Percentiles rank a stretch among this genome's conserved stretches.
Evolutionary conservation across 2,113 vertebrate species (phyloP).

Genomic region (Neopipo cinnamomea): DNA sequence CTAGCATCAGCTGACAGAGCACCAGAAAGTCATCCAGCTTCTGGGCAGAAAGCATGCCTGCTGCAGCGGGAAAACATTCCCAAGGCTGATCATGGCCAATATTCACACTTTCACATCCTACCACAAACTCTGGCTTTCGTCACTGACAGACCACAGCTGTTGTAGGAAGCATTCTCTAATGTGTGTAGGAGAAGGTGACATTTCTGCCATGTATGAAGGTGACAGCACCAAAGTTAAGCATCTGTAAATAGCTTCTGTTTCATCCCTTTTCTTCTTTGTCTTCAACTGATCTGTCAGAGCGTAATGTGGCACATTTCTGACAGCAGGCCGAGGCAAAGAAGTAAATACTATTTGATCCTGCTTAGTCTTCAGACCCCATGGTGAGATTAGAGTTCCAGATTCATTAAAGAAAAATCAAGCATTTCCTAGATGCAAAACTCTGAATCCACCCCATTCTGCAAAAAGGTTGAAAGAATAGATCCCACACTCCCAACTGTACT

Average conservation of each 20-base stretch:
- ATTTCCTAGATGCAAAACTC: background rate
- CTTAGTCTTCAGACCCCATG: background rate
- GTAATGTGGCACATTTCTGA: background rate
- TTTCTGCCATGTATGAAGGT: background rate
- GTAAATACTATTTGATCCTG: background rate
- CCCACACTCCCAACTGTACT: background rate
- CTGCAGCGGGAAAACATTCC: background rate
- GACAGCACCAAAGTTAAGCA: background rate
- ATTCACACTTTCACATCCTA: constrained; percentile 30
- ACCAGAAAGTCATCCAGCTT: background rate
- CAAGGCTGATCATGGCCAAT: background rate
- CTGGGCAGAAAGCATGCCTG: background rate
- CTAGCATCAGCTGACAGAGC: background rate
- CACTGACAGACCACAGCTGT: constrained; percentile 37
- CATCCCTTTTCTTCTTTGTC: background rate
- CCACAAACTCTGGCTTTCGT: background rate
- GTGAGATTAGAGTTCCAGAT: background rate
- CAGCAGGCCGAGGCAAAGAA: background rate
- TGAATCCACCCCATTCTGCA: background rate
- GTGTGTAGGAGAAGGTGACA: constrained; percentile 17
- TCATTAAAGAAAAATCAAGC: background rate
- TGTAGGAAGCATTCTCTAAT: background rate
- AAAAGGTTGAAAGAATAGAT: background rate
- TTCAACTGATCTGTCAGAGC: background rate
- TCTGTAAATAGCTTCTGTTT: constrained; percentile 11